A percentile compares a stretch with the other conserved stretches of the same genome.
Evolutionary conservation across 2,888 invertebrate genomes (phyloP).

Genomic region (Macaria liturata): DNA sequence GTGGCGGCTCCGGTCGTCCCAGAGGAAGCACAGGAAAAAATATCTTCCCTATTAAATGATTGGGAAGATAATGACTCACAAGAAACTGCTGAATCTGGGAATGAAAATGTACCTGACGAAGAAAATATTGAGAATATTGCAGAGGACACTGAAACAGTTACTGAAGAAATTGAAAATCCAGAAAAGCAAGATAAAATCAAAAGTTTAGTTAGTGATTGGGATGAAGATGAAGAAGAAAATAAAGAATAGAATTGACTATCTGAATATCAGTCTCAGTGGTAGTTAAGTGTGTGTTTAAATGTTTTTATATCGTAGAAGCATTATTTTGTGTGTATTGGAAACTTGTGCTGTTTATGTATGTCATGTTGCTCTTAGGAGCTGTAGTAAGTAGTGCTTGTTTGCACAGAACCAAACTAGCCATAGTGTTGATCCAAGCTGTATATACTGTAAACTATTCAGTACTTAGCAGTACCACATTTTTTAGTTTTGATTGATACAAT

Average conservation of each 20-base stretch:
- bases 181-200: slow-evolving; percentile 67
- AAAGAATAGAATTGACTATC: slow-evolving; percentile 28
- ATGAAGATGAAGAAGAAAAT: slow-evolving; percentile 71
- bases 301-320: no score
- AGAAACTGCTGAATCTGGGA: slow-evolving; percentile 44
- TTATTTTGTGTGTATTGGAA: no score
- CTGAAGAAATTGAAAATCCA: slow-evolving; percentile 20
- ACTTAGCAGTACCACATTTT: no score
- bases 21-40: slow-evolving; percentile 52
- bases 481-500: no score
- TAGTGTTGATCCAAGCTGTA: no score
- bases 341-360: no score
- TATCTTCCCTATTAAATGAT: slow-evolving; percentile 72
- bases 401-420: no score
- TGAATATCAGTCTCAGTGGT: no score
- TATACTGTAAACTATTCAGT: no score
- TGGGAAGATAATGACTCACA: slow-evolving; percentile 81
- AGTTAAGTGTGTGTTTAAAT: no score
- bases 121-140: slow-evolving; percentile 13
- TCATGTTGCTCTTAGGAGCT: no score
- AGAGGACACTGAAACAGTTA: slow-evolving; percentile 15
- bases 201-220: slow-evolving; percentile 79
- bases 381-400: no score
- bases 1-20: slow-evolving; percentile 16
- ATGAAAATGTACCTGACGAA: slow-evolving; percentile 18